Evolutionary conservation across 2,113 vertebrate genomes (phyloP).

Genomic region (Onychostruthus taczanowskii): DNA sequence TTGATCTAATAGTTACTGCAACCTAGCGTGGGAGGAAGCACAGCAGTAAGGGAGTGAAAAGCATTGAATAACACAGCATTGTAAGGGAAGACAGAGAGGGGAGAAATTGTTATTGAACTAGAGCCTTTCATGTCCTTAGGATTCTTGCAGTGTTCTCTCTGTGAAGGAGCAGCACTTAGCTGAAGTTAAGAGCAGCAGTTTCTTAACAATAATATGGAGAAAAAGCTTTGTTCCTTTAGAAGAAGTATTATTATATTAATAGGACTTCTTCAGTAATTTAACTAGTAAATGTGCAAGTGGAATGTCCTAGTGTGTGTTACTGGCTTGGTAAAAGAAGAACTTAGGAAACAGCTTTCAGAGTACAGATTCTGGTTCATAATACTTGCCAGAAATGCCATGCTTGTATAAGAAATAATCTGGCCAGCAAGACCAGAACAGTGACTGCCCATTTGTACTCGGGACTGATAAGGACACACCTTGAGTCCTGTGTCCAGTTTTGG

Average conservation of each 20-base stretch:
- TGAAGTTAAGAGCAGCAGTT: background rate
- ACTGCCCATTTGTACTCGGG: background rate
- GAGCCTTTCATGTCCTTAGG: background rate
- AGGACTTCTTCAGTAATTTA: background rate
- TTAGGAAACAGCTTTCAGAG: background rate
- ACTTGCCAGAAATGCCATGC: accelerated
- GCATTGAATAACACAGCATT: background rate
- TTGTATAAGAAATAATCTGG: background rate
- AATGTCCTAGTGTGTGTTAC: background rate
- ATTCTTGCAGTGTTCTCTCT: background rate
- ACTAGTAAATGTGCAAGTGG: background rate
- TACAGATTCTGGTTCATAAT: background rate
- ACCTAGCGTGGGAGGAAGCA: background rate
- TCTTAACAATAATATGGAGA: background rate
- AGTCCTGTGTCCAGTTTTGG: background rate
- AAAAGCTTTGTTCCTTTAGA: background rate
- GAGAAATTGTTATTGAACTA: background rate
- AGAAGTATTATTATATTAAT: background rate
- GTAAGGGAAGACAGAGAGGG: background rate
- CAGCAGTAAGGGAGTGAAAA: background rate
- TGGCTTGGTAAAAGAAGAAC: background rate
- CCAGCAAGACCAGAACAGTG: background rate
- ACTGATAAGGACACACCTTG: background rate
- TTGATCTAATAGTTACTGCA: background rate
- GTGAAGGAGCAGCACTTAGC: background rate